Evolutionary conservation across 2,888 invertebrate genomes (phyloP).

Genomic region (Netelia melanura): DNA sequence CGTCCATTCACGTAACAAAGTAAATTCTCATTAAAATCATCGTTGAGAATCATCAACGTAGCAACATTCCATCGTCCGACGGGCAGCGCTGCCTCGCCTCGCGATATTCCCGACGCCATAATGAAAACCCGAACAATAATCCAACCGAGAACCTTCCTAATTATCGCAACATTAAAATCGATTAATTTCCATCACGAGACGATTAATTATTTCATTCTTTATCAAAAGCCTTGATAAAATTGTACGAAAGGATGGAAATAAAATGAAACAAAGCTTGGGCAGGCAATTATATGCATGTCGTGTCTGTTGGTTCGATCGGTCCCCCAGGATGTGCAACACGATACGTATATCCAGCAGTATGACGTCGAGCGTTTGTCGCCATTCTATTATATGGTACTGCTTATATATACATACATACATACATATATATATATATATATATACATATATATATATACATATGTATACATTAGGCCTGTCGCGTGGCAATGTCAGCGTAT

Average conservation of each 20-base stretch:
- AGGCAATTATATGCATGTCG: slow-evolving; percentile 26
- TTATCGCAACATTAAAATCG: background rate
- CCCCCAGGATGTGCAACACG: slow-evolving; percentile 45
- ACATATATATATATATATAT: background rate
- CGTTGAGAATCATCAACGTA: background rate
- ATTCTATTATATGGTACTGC: slow-evolving; percentile 14
- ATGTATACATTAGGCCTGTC: slow-evolving; percentile 32
- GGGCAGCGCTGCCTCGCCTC: slow-evolving; percentile 38
- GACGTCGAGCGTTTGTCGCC: slow-evolving; percentile 59
- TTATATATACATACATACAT: background rate
- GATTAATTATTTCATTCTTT: background rate
- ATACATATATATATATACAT: background rate
- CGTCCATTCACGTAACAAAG: background rate
- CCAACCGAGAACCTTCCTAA: background rate
- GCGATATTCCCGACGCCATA: slow-evolving; percentile 14
- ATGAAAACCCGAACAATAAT: background rate
- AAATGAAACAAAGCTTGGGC: background rate
- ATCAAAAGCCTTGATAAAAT: slow-evolving; percentile 26
- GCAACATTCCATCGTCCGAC: slow-evolving; percentile 45
- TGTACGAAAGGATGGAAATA: background rate
- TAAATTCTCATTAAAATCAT: background rate
- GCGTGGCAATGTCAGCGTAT: slow-evolving; percentile 77
- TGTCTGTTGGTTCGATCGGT: slow-evolving; percentile 51
- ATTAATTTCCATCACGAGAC: background rate
- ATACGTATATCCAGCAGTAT: slow-evolving; percentile 43